A percentile compares a stretch with the other conserved stretches of the same genome.
phyloP scores from a whole-genome alignment of 2,113 vertebrate species.

The Leucoraja erinaceus region DNA sequence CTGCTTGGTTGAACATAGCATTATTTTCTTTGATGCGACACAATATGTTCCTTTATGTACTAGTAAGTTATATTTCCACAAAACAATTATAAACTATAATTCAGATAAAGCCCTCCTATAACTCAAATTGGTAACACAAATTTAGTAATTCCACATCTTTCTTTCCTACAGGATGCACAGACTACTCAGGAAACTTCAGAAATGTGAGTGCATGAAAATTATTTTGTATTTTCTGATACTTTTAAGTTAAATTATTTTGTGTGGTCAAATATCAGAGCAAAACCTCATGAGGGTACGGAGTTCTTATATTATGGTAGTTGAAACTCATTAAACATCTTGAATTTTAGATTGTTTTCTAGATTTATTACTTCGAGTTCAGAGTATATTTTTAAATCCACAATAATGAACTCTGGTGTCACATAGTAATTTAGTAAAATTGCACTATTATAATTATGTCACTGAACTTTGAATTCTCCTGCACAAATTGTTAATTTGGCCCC shows the following conservation, averaged over 20 bases:
- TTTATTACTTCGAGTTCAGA: not conserved
- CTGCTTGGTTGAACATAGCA: too few relatives aligned
- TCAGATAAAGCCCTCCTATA: not conserved
- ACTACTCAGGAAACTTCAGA: constrained; percentile 1
- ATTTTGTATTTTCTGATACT: not conserved
- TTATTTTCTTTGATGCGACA: too few relatives aligned
- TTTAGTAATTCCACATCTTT: not conserved
- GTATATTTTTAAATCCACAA: not conserved
- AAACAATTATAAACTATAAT: not conserved
- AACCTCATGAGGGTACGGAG: not conserved
- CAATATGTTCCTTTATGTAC: not conserved
- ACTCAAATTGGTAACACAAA: not conserved
- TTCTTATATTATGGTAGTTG: not conserved
- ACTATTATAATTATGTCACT: too few relatives aligned
- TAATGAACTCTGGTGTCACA: not conserved
- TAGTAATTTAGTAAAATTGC: not conserved
- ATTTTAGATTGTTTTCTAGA: not conserved
- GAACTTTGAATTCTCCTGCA: too few relatives aligned
- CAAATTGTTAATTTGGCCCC: too few relatives aligned
- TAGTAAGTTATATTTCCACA: not conserved
- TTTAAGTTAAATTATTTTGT: too few relatives aligned
- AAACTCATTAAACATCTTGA: not conserved
- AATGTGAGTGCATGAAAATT: not conserved
- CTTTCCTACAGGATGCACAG: not conserved
- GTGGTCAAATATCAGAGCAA: too few relatives aligned